Evolutionary conservation across 2,113 vertebrate genomes (phyloP), one percentile per base, ranked within the genome.

Genomic region (Phylloscopus trochiloides): DNA sequence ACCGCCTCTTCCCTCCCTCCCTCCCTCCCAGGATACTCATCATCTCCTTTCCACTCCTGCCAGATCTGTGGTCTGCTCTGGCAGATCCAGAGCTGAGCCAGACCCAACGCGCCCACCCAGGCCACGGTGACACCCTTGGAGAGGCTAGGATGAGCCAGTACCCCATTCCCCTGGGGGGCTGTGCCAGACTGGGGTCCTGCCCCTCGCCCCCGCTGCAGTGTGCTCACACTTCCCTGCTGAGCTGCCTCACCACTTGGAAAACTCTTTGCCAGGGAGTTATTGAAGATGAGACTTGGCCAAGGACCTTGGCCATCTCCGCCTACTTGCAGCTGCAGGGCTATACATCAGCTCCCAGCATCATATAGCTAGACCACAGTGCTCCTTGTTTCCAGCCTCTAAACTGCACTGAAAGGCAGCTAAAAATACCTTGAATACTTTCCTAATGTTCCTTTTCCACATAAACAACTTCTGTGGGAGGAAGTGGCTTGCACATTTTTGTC

Each of bases 391-490:
- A 95, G 65, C 48, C 79, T 67, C 86, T 86, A 81, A 63, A 51
- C 61, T 61, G n/a, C 72, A 86, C 67, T 89, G 89, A 92, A 89
- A 81, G 32, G 67, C 78, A 86, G 81, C 85, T 96, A 96, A 97
- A 96, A 96, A 95, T 92, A 93, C 82, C 63, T 90, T 54, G 59
- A 96, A 94, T 95, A 91, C 51, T 96, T 96, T 91, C 94, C 83
- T 96, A 90, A 93, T 94, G 63, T 77, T 93, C 82, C 71, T 86
- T 94, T 93, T 95, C 83, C 61, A 95, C 52, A 89, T 48, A 93
- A 95, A 79, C 82, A 91, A 74, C 55, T 82, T 72, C 76, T 96
- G 92, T 92, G 93, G 94, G 90, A 96, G 88, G 92, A 96, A 96
- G 86, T 78, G 90, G 90, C 75, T 90, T 93, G 57, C 85, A 75